Percentiles rank a stretch among this genome's conserved stretches.
Evolutionary conservation across 2,113 vertebrate species (phyloP).

Genomic region (Corvus moneduloides): DNA sequence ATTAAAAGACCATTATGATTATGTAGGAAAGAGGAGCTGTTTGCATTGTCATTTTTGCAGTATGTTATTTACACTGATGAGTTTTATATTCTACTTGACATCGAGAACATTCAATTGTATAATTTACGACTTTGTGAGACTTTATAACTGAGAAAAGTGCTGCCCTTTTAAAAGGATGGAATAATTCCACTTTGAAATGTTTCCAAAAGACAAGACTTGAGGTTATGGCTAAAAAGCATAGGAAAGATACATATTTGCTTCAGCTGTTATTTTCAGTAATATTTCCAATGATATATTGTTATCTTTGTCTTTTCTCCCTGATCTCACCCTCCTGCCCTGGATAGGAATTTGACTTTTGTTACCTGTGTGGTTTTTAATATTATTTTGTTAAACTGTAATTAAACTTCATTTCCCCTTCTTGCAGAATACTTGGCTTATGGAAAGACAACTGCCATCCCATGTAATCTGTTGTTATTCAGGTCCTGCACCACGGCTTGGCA

Average conservation of each 20-base stretch:
- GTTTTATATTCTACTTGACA: constrained; percentile 6
- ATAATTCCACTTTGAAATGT: background rate
- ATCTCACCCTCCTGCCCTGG: background rate
- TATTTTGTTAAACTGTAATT: background rate
- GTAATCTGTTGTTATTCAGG: constrained; percentile 16
- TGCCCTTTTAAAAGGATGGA: background rate
- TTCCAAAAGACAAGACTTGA: background rate
- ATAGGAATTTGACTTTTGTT: background rate
- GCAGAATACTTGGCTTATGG: background rate
- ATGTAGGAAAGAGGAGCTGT: background rate
- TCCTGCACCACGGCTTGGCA: background rate
- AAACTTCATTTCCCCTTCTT: background rate
- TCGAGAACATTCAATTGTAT: background rate
- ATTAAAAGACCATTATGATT: constrained; percentile 52
- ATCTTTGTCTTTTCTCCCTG: background rate
- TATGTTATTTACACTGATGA: background rate
- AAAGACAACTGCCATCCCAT: background rate
- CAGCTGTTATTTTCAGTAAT: background rate
- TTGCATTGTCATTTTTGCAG: background rate
- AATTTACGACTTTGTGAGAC: background rate
- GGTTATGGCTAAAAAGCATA: background rate
- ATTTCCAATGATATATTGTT: background rate
- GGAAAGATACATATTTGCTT: background rate
- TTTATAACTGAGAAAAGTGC: background rate
- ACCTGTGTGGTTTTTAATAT: background rate